Conservation (phyloP, 2,113 vertebrate genomes). For the Chionomys nivalis region DNA sequence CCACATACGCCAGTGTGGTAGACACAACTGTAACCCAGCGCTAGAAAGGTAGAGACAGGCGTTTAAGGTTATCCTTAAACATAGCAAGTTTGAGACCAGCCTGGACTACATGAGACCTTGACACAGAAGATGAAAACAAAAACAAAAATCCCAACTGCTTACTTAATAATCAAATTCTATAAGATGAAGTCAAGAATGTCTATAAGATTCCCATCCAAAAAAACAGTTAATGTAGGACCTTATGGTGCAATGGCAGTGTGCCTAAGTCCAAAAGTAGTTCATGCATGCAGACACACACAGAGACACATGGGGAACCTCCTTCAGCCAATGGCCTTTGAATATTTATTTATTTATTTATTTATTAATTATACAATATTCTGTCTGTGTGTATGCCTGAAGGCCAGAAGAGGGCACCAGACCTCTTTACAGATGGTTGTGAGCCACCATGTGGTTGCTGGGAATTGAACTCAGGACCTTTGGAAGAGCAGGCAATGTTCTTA, state of each 20-base stretch:
- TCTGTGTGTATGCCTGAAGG: too few species aligned
- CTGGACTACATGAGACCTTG: not conserved
- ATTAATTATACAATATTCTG: too few species aligned
- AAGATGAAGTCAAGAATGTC: not conserved
- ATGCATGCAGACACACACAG: not conserved
- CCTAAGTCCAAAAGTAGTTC: not conserved
- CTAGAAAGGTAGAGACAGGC: not conserved
- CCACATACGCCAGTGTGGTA: not conserved
- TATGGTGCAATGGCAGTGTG: not conserved
- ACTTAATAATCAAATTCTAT: not conserved
- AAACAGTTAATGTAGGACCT: constrained; percentile 4
- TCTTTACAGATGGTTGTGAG: too few species aligned
- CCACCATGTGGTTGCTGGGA: too few species aligned
- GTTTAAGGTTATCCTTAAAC: not conserved
- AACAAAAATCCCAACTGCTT: not conserved
- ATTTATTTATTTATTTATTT: too few species aligned
- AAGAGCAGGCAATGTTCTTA: too few species aligned
- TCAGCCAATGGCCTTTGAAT: too few species aligned
- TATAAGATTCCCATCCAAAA: not conserved
- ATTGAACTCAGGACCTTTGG: too few species aligned
- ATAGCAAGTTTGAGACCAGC: not conserved
- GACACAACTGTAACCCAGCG: not conserved
- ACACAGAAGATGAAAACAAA: not conserved
- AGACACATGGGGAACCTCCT: not conserved
- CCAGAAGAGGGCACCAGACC: too few species aligned